These are phyloP conservation scores for Lateolabrax maculatus DNA, from an alignment of 2,797 vertebrate species.

Conservation along the genomic window DNA sequence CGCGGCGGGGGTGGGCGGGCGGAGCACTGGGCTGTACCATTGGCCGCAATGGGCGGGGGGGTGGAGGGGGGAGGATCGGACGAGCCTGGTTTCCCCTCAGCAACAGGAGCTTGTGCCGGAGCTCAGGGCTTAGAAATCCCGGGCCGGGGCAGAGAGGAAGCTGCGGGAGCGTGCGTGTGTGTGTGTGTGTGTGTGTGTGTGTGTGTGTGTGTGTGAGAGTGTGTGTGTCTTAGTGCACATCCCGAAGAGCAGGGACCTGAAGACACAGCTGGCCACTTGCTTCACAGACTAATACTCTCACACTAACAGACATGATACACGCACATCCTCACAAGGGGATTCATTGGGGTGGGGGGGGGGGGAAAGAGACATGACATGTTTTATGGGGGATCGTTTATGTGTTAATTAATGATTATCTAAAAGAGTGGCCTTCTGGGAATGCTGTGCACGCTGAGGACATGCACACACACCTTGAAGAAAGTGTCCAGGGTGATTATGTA, in stretches of 20 bases:
- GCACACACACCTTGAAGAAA: background rate
- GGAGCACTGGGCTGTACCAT: constrained; percentile 65
- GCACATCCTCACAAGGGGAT: background rate
- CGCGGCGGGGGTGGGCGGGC: constrained; percentile 66
- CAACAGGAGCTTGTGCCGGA: constrained; percentile 70
- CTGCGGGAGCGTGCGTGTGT: constrained; percentile 16
- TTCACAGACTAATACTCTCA: too few relatives aligned
- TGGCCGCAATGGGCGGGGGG: too few relatives aligned
- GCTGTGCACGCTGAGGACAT: background rate
- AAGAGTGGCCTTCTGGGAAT: background rate
- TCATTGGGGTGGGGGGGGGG: too few relatives aligned
- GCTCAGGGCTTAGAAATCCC: constrained; percentile 66
- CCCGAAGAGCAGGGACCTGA: constrained; percentile 38
- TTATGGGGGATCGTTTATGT: background rate
- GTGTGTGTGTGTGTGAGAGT: constrained; percentile 34
- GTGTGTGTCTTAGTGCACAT: constrained; percentile 47
- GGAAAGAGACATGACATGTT: background rate
- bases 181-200: constrained; percentile 10
- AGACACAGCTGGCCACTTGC: constrained; percentile 16
- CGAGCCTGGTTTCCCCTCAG: constrained; percentile 75
- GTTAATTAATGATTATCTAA: background rate
- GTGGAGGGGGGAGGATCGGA: constrained; percentile 58
- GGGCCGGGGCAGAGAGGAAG: constrained; percentile 58
- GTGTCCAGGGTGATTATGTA: constrained; percentile 2
- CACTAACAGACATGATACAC: constrained; percentile 6